These are phyloP conservation scores for Corythornis vintsioides DNA, from an alignment of 2,113 vertebrate genomes.

Conservation along the genomic window DNA sequence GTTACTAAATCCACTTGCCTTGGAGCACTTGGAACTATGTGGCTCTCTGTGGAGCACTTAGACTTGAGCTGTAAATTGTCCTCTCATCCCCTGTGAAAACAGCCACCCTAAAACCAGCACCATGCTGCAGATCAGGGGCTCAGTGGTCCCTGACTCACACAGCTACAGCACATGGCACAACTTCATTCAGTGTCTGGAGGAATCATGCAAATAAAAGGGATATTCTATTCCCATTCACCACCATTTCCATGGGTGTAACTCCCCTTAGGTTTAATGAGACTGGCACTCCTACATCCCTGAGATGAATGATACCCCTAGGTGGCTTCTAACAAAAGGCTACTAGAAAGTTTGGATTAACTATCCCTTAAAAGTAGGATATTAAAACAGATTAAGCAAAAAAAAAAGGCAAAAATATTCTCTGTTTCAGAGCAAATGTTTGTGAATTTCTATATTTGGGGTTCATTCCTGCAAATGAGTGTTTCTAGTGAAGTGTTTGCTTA, in stretches of 20 bases:
- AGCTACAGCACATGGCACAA: not conserved
- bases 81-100: constrained; percentile 9
- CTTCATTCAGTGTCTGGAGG: constrained; percentile 18
- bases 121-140: not conserved
- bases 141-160: not conserved
- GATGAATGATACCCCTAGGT: not conserved
- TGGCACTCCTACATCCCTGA: constrained; percentile 46
- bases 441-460: not conserved
- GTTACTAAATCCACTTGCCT: constrained; percentile 47
- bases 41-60: constrained; percentile 33
- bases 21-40: not conserved
- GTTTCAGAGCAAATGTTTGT: not conserved
- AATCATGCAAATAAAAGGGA: constrained; percentile 51
- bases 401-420: not conserved
- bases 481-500: not conserved
- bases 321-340: constrained; percentile 24
- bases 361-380: constrained; percentile 17
- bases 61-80: constrained; percentile 43
- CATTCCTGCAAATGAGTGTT: not conserved
- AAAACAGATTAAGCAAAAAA: not conserved
- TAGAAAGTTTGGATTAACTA: constrained; percentile 45
- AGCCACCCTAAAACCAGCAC: not conserved
- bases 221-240: constrained; percentile 17
- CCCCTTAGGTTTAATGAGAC: constrained; percentile 48
- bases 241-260: constrained; percentile 44